Conservation (phyloP, 1,140 invertebrate species). For the Pogonognathellus flavescens region DNA sequence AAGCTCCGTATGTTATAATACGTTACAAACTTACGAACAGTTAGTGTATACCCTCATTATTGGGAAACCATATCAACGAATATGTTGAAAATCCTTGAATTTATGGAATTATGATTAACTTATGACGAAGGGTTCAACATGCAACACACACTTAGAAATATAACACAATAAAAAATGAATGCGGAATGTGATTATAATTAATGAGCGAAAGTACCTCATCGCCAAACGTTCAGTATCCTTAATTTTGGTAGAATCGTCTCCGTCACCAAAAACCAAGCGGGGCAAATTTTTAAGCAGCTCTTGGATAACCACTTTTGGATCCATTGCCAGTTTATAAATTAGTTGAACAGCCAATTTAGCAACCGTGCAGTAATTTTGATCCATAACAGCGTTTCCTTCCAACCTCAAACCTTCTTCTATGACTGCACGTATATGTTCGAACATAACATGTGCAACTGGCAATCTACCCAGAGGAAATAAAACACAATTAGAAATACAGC, state of each 20-base stretch:
- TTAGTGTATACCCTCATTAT: too few relatives aligned
- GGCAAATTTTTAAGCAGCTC: conserved; percentile 46
- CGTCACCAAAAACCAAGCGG: conserved; percentile 46
- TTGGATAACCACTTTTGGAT: conserved; percentile 37
- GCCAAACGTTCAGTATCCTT: conserved; percentile 51
- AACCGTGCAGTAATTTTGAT: conserved; percentile 42
- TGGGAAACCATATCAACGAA: too few relatives aligned
- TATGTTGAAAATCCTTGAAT: too few relatives aligned
- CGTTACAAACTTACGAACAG: too few relatives aligned
- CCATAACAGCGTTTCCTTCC: conserved; percentile 8
- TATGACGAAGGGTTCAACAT: not conserved
- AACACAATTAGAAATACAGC: not conserved
- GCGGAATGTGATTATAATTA: not conserved
- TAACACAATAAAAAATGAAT: not conserved
- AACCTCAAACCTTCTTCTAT: conserved; percentile 50
- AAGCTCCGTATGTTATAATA: too few relatives aligned
- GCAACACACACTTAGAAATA: not conserved
- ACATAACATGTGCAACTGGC: conserved; percentile 47
- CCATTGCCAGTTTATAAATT: conserved; percentile 54
- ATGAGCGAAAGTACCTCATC: too few relatives aligned
- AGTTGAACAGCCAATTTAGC: conserved; percentile 55
- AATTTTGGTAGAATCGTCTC: conserved; percentile 31
- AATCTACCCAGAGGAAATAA: conserved; percentile 8
- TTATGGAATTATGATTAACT: too few relatives aligned
- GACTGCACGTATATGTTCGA: conserved; percentile 36